Percentiles rank a stretch among this genome's conserved stretches.
Conservation (phyloP, 2,888 invertebrate genomes). For the Rhaphigaster nebulosa region DNA sequence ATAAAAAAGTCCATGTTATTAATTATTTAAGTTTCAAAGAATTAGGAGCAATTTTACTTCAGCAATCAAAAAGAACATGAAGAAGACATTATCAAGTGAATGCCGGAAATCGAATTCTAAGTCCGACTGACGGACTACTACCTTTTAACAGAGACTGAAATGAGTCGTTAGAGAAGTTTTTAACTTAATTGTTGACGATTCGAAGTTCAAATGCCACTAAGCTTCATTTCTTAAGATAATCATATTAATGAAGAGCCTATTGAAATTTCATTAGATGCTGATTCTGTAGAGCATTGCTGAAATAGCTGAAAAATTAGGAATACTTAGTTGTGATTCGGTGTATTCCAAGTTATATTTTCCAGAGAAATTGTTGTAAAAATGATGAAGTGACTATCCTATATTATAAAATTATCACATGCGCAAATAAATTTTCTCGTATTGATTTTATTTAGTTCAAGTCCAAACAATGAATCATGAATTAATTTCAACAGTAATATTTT, state of each 20-base stretch:
- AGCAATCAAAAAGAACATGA: no score
- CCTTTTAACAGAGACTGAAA: neutral
- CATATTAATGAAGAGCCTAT: constrained; percentile 7
- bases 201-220: neutral
- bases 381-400: no score
- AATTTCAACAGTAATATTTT: no score
- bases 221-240: neutral
- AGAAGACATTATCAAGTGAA: no score
- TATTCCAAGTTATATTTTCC: no score
- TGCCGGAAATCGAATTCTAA: neutral
- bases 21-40: no score
- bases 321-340: neutral
- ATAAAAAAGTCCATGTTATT: no score
- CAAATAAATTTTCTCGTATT: no score
- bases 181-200: constrained; percentile 17
- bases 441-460: no score
- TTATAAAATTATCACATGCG: no score
- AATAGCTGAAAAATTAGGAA: neutral
- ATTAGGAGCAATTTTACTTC: no score
- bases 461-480: no score
- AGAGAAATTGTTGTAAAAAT: neutral
- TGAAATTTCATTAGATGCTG: constrained; percentile 19
- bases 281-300: neutral
- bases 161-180: constrained; percentile 25
- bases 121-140: neutral